Evolutionary conservation across 2,888 invertebrate genomes (phyloP).

Genomic region (Mylabris sibirica): DNA sequence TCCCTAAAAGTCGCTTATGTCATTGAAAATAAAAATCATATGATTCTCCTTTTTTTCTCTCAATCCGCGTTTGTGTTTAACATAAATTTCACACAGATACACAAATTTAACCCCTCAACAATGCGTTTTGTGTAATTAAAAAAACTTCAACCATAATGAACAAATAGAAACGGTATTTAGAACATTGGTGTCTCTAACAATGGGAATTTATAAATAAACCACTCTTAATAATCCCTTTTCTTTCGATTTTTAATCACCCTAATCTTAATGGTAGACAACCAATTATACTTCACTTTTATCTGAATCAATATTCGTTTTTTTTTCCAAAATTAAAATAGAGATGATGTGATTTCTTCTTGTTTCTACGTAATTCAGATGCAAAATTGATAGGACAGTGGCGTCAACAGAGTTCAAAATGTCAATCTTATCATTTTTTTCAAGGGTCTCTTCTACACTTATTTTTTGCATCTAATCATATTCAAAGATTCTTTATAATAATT

Average conservation of each 20-base stretch:
- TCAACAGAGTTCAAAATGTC: conserved; percentile 29
- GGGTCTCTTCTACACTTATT: neutral
- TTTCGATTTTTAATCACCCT: neutral
- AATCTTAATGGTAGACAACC: neutral
- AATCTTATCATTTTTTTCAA: conserved; percentile 3
- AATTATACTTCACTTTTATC: neutral
- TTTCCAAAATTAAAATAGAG: neutral
- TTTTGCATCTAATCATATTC: too few species aligned
- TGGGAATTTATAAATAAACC: neutral
- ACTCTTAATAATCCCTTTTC: conserved; percentile 11
- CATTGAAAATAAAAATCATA: conserved; percentile 24
- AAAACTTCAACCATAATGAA: too few species aligned
- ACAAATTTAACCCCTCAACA: too few species aligned
- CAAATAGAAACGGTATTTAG: too few species aligned
- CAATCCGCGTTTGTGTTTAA: too few species aligned
- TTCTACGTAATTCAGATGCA: neutral
- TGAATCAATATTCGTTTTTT: neutral
- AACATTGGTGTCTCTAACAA: too few species aligned
- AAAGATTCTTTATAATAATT: too few species aligned
- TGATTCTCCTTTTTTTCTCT: neutral
- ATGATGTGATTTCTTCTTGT: conserved; percentile 1
- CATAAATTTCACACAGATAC: too few species aligned
- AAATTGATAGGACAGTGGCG: conserved; percentile 24
- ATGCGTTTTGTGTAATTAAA: neutral
- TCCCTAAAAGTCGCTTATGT: conserved; percentile 40